Percentiles rank a stretch among this genome's conserved stretches.
phyloP scores from a whole-genome alignment of 2,888 invertebrate genomes.

The Loripinus fragilis region DNA sequence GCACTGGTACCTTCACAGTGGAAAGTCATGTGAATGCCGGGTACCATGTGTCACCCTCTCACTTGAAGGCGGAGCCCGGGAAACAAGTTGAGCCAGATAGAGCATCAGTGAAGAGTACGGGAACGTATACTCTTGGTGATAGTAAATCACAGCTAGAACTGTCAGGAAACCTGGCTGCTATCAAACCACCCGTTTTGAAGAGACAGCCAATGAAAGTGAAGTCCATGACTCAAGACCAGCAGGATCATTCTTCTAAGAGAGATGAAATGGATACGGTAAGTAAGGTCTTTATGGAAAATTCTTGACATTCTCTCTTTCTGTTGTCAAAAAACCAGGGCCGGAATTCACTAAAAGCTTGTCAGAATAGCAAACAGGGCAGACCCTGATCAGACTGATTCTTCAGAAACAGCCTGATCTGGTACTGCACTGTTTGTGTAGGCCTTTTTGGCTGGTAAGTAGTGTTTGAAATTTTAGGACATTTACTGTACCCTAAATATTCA shows the following conservation, averaged over 20 bases:
- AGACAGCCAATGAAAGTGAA: constrained; percentile 31
- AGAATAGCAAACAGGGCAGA: no score
- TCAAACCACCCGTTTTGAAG: constrained; percentile 26
- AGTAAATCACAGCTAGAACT: constrained; percentile 10
- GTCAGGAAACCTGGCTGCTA: constrained; percentile 23
- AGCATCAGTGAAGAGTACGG: constrained; percentile 66
- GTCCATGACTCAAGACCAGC: constrained; percentile 19
- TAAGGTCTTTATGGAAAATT: neutral
- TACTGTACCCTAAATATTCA: no score
- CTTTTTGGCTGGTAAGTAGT: no score
- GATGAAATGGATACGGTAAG: constrained; percentile 45
- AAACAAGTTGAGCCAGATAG: constrained; percentile 39
- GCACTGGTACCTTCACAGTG: constrained; percentile 48
- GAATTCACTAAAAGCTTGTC: no score
- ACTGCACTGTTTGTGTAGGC: no score
- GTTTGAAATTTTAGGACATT: no score
- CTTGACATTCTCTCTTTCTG: no score
- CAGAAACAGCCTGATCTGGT: no score
- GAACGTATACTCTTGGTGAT: constrained; percentile 60
- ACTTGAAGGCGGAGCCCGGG: neutral
- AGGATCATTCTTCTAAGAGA: constrained; percentile 5
- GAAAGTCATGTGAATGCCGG: constrained; percentile 44
- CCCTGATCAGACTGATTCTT: no score
- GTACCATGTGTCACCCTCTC: constrained; percentile 19
- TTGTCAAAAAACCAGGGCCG: no score